Evolutionary conservation across 2,888 invertebrate species (phyloP), one percentile per base, ranked within the genome.

Genomic region (Aproaerema taeniolella): DNA sequence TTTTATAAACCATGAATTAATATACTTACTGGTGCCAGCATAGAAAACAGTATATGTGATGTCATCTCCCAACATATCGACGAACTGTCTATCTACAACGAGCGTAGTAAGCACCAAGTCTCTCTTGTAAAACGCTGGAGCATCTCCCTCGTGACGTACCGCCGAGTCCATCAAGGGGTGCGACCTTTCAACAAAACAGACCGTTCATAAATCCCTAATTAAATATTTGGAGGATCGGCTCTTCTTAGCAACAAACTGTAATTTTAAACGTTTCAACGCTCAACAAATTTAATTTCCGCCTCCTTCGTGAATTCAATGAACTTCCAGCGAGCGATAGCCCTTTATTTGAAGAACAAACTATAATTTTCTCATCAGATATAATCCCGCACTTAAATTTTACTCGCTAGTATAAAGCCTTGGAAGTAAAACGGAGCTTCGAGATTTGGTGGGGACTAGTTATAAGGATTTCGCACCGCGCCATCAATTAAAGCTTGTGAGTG

Each of bases 101-200:
- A 91, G 67, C 11, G 89, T 88, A 1, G 90, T 89, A 35, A 91
- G 87, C 9, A 89, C 87, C 42, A 90, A 67, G 61, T 91, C 90
- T 17, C 90, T 71, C 52, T 89, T 89, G 72, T 88, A 90, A 61
- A 90, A 90, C 1, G 90, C 89, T 1, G 91, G 91, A 11, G 88
- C 77, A 42, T 89, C 89, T 30, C 88, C 87, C 46, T 90, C 89
- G 49, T 90, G 90, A 1, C 89, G 82, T 6, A 93, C 91, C 1
- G 92, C 90, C 8, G 89, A 89, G 58, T 93, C 92, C 92, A 93
- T 92, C 41, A 93, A 71, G 1, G 92, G 91, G 66, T 93, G 93
- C 8, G 90, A 90, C 59, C 88, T 87, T 42, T n/a, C 5, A 6
- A 20, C 20, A 8, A 6, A 20, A 8, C 20, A 20, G 20, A 20